These are phyloP conservation scores for Andricus quercusramuli DNA, from an alignment of 2,888 invertebrate species.

Conservation along the genomic window DNA sequence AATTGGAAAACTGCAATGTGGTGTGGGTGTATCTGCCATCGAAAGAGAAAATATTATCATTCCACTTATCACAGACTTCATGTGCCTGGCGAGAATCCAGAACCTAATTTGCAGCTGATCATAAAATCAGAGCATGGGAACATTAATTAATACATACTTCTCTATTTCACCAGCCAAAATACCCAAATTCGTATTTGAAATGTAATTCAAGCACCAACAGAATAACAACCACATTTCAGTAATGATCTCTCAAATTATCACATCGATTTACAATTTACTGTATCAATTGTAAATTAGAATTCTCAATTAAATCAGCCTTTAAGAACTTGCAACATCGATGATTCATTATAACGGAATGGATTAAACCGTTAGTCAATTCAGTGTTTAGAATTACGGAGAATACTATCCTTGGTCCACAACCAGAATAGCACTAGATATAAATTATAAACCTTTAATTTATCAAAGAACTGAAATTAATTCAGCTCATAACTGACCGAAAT, in stretches of 20 bases:
- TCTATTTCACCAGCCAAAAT: constrained; percentile 12
- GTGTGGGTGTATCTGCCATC: constrained; percentile 37
- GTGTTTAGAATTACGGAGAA: not conserved
- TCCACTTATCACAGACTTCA: constrained; percentile 36
- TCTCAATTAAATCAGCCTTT: not conserved
- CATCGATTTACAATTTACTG: not conserved
- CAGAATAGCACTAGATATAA: constrained; percentile 16
- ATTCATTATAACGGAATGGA: constrained; percentile 29
- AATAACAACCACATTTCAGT: not conserved
- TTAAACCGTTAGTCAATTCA: not conserved
- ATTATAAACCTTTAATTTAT: not conserved
- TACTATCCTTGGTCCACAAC: constrained; percentile 30
- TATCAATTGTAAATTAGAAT: not conserved
- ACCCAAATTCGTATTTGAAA: not conserved
- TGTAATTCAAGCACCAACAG: not conserved
- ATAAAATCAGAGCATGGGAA: constrained; percentile 39
- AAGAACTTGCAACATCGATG: not conserved
- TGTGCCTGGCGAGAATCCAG: constrained; percentile 53
- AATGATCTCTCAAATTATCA: not conserved
- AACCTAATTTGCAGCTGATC: constrained; percentile 52
- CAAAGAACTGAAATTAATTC: constrained; percentile 1
- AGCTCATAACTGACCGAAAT: not conserved
- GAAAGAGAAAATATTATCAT: constrained; percentile 39
- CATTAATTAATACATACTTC: constrained; percentile 33
- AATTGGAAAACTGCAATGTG: constrained; percentile 37